Evolutionary conservation across 2,888 invertebrate species (phyloP).

Genomic region (Zygaena filipendulae): DNA sequence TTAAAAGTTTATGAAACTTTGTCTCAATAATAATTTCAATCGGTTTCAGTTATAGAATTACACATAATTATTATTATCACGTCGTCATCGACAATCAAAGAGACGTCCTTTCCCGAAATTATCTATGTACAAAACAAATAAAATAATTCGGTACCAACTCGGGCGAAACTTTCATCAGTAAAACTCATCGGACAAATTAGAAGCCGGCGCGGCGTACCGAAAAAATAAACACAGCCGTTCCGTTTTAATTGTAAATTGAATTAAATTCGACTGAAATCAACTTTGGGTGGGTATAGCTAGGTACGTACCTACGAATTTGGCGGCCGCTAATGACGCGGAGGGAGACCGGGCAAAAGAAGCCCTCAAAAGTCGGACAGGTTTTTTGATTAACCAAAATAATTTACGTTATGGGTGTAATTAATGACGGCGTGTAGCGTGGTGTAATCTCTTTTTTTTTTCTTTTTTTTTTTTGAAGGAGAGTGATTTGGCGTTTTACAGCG

Average conservation of each 20-base stretch:
- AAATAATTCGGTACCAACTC: background rate
- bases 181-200: slow-evolving; percentile 35
- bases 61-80: no score
- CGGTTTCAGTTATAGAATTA: no score
- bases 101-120: no score
- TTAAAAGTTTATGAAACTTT: no score
- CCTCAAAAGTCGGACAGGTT: slow-evolving; percentile 39
- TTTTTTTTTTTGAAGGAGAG: slow-evolving; percentile 21
- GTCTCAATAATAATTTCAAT: no score
- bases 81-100: no score
- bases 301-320: slow-evolving; percentile 30
- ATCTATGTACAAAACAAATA: no score
- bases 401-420: slow-evolving; percentile 42
- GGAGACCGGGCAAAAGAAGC: slow-evolving; percentile 20
- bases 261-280: slow-evolving; percentile 53
- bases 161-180: background rate
- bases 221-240: slow-evolving; percentile 47
- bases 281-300: no score
- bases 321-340: slow-evolving; percentile 41
- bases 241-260: slow-evolving; percentile 62
- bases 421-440: slow-evolving; percentile 33
- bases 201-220: slow-evolving; percentile 33
- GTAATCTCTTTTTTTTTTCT: slow-evolving; percentile 23
- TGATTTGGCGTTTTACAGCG: slow-evolving; percentile 33
- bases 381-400: slow-evolving; percentile 52